phyloP scores from a whole-genome alignment of 2,113 vertebrate genomes.

The Fukomys damarensis region DNA sequence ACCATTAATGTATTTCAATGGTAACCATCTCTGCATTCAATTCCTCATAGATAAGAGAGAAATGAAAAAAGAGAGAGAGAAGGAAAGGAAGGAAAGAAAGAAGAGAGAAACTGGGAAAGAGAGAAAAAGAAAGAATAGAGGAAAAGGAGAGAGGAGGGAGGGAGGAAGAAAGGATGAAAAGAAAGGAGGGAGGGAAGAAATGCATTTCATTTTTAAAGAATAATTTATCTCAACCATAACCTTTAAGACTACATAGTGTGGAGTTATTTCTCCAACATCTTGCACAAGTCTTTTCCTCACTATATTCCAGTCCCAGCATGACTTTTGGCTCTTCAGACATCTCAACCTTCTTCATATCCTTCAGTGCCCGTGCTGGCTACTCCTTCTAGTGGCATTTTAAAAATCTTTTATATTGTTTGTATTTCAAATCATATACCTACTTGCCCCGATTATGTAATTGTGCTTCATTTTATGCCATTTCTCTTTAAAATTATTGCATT shows the following conservation, averaged over 20 bases:
- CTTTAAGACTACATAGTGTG: not conserved
- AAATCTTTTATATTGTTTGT: not conserved
- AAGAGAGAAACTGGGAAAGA: not conserved
- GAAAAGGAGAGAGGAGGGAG: not conserved
- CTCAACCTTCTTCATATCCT: not conserved
- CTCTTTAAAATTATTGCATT: not conserved
- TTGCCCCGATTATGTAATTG: not conserved
- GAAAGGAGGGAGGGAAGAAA: not conserved
- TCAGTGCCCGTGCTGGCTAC: not conserved
- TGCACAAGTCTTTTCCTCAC: not conserved
- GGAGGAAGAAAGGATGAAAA: not conserved
- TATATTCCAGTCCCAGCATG: not conserved
- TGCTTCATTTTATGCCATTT: not conserved
- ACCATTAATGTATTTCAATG: not conserved
- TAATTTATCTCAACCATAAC: not conserved
- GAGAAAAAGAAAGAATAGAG: accelerated
- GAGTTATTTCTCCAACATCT: not conserved
- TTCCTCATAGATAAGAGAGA: not conserved
- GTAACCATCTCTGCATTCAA: not conserved
- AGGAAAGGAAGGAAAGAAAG: not conserved
- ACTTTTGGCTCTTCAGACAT: not conserved
- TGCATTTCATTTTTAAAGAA: not conserved
- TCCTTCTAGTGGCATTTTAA: not conserved
- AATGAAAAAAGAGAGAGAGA: not conserved
- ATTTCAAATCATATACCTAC: not conserved